Evolutionary conservation across 2,888 invertebrate species (phyloP).

Genomic region (Fragum fragum): DNA sequence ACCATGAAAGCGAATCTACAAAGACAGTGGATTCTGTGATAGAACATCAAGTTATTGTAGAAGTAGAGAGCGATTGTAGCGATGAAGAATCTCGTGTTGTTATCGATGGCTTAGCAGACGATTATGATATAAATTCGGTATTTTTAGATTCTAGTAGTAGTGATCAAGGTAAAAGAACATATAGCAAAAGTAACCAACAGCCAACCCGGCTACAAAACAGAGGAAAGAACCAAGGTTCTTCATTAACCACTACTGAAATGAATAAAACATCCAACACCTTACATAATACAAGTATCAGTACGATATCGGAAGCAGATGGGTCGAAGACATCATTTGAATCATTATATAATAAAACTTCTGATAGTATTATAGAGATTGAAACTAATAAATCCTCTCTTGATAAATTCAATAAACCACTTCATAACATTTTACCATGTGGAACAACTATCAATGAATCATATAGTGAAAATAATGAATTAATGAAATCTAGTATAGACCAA

Average conservation of each 20-base stretch:
- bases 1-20: background rate
- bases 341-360: background rate
- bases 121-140: background rate
- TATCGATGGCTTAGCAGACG: background rate
- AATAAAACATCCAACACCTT: background rate
- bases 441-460: background rate
- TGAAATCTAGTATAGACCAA: no score
- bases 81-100: constrained; percentile 4
- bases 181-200: no score
- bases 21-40: background rate
- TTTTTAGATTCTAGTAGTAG: no score
- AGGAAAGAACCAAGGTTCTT: no score
- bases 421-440: background rate
- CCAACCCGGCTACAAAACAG: no score
- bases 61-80: background rate
- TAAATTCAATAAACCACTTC: background rate
- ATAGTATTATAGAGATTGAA: constrained; percentile 18
- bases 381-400: background rate
- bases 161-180: no score
- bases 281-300: background rate
- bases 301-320: background rate
- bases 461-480: no score
- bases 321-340: background rate
- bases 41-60: background rate
- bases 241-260: background rate